Conservation (phyloP, 2,797 vertebrate genomes). For the Cyprinella venusta region DNA sequence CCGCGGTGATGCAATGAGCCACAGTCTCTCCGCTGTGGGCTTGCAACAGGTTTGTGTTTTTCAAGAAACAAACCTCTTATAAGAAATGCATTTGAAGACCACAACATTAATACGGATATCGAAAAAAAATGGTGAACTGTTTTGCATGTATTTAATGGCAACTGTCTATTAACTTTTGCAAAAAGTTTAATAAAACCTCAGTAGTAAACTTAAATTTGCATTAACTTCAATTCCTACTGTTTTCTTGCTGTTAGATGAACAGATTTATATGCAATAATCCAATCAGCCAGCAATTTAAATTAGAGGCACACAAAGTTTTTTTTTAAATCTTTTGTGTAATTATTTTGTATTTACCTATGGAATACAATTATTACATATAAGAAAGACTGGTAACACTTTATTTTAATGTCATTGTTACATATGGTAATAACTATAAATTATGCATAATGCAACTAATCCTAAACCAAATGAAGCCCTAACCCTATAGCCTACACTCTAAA, state of each 20-base stretch:
- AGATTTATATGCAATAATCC: not conserved
- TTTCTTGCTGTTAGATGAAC: not conserved
- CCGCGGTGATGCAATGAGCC: conserved; percentile 44
- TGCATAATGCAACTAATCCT: too few species aligned
- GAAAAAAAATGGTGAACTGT: too few species aligned
- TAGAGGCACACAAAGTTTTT: not conserved
- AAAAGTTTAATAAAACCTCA: not conserved
- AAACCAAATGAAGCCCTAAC: too few species aligned
- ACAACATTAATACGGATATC: too few species aligned
- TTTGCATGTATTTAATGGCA: too few species aligned
- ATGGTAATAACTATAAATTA: too few species aligned
- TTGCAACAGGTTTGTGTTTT: not conserved
- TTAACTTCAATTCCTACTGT: not conserved
- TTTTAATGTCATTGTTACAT: not conserved
- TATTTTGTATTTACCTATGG: not conserved
- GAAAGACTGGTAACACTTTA: not conserved
- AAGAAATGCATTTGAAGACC: not conserved
- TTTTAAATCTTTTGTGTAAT: not conserved
- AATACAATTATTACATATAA: not conserved
- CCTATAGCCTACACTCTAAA: too few species aligned
- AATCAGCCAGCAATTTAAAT: too few species aligned
- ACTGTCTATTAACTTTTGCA: too few species aligned
- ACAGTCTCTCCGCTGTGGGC: not conserved
- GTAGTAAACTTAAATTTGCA: not conserved
- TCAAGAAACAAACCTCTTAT: not conserved